These are phyloP conservation scores for Cynodonichthys magdalenae DNA, from an alignment of 2,797 vertebrate species.

Conservation along the genomic window DNA sequence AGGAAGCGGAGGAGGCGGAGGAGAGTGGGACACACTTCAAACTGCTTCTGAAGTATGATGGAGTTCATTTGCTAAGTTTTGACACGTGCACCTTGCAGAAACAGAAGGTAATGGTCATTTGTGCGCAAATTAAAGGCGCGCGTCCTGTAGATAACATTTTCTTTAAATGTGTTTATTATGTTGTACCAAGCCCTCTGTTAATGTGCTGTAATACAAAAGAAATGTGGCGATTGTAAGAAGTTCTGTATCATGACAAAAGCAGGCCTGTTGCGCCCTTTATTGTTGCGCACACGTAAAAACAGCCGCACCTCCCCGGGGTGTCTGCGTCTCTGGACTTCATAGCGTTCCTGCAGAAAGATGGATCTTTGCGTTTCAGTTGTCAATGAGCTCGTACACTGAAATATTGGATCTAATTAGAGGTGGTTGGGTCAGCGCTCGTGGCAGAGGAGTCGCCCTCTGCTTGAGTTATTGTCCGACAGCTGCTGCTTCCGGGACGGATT, in stretches of 20 bases:
- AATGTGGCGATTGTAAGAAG: too few species aligned
- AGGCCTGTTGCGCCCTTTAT: slow-evolving; percentile 22
- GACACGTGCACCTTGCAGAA: background rate
- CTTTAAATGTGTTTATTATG: too few species aligned
- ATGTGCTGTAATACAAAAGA: too few species aligned
- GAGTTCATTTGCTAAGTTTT: background rate
- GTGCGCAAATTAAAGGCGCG: too few species aligned
- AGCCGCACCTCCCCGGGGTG: slow-evolving; percentile 8
- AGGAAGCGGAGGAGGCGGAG: slow-evolving; percentile 32
- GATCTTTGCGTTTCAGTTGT: slow-evolving; percentile 73
- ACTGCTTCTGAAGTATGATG: slow-evolving; percentile 21
- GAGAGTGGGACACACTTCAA: slow-evolving; percentile 10
- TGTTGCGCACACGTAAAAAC: background rate
- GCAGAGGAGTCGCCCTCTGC: slow-evolving; percentile 70
- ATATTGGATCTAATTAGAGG: slow-evolving; percentile 83
- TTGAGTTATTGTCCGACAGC: slow-evolving; percentile 74
- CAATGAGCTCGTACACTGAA: slow-evolving; percentile 77
- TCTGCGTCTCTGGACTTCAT: background rate
- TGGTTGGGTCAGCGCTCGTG: slow-evolving; percentile 72
- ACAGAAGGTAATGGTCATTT: too few species aligned
- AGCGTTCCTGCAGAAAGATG: slow-evolving; percentile 52
- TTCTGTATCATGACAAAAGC: background rate
- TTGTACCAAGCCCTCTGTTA: too few species aligned
- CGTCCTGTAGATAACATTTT: too few species aligned
- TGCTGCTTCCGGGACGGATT: slow-evolving; percentile 47